These are phyloP conservation scores for Hydrolagus affinis DNA, from an alignment of 2,113 vertebrate species.

Conservation along the genomic window DNA sequence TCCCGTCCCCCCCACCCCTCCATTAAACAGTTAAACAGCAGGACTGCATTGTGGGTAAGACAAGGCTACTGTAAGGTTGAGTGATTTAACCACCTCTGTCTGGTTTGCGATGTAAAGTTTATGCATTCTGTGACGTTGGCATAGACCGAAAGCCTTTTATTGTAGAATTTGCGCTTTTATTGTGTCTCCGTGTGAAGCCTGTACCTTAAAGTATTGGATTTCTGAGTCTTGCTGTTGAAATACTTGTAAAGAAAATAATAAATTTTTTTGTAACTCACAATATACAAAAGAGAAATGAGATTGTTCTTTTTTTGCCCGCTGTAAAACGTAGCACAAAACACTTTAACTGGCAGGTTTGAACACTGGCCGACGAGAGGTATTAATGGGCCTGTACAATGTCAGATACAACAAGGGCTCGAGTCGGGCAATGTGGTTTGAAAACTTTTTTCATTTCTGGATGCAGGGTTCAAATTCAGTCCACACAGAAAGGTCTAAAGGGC, in stretches of 20 bases:
- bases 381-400: not conserved
- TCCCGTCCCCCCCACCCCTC: not conserved
- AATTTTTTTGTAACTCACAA: conserved; percentile 32
- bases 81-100: conserved; percentile 32
- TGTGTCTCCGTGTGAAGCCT: conserved; percentile 32
- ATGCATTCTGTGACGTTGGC: conserved; percentile 32
- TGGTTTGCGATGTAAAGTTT: conserved; percentile 30
- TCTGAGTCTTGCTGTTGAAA: conserved; percentile 33
- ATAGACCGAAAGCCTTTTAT: conserved; percentile 31
- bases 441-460: not conserved
- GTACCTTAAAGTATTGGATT: conserved; percentile 33
- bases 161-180: conserved; percentile 33
- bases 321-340: not conserved
- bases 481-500: not conserved
- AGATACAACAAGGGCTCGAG: not conserved
- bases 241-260: conserved; percentile 33
- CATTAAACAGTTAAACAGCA: conserved; percentile 21
- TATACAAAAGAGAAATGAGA: conserved; percentile 25
- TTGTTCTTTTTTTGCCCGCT: conserved; percentile 15
- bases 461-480: not conserved
- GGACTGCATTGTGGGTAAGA: conserved; percentile 31
- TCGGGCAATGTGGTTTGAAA: not conserved
- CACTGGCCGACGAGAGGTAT: not conserved
- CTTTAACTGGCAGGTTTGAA: not conserved
- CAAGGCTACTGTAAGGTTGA: conserved; percentile 30